A percentile compares a stretch with the other conserved stretches of the same genome.
Evolutionary conservation across 2,113 vertebrate genomes (phyloP).

Genomic region (Dromas ardeola): DNA sequence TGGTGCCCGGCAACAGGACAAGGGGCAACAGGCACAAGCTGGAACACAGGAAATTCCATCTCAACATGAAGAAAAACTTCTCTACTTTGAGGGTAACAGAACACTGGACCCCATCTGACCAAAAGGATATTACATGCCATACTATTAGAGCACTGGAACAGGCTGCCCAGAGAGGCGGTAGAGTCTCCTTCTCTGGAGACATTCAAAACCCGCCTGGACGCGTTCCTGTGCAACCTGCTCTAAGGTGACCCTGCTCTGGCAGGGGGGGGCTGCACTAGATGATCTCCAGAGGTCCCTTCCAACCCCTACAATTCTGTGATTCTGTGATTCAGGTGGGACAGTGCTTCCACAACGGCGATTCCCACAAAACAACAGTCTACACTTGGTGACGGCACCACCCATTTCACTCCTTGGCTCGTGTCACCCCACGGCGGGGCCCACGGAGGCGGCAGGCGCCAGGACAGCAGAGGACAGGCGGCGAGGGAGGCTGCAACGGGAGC

Average conservation of each 20-base stretch:
- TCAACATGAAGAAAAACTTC: background rate
- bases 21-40: background rate
- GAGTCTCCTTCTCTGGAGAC: background rate
- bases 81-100: background rate
- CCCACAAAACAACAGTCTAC: background rate
- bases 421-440: background rate
- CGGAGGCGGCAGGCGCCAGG: background rate
- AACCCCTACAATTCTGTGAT: background rate
- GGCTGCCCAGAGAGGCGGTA: background rate
- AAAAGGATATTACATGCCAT: no score
- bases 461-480: background rate
- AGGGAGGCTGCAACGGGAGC: background rate
- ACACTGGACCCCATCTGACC: background rate
- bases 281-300: background rate
- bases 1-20: background rate
- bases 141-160: background rate
- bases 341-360: background rate
- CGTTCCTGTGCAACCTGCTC: background rate
- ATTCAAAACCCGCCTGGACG: background rate
- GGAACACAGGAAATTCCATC: background rate
- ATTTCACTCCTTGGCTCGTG: background rate
- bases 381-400: background rate
- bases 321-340: background rate
- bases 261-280: background rate
- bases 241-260: background rate